These are phyloP conservation scores for Alcedo quadribrachys DNA, from an alignment of 2,797 vertebrate species.

Conservation along the genomic window DNA sequence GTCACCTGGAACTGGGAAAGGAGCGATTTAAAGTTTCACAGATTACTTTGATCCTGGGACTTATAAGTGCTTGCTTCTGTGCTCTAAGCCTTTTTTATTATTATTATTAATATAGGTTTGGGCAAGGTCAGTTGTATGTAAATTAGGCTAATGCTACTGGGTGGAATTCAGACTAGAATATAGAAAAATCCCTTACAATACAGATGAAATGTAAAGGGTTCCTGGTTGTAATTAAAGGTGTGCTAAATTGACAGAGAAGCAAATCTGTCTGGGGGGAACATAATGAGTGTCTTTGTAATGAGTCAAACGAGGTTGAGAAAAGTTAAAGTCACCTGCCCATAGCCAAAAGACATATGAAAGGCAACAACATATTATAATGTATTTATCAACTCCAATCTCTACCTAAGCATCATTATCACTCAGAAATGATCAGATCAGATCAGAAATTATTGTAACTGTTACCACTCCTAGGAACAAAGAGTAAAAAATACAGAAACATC, in stretches of 20 bases:
- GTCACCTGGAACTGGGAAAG: not conserved
- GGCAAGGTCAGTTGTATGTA: slow-evolving; percentile 20
- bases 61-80: not conserved
- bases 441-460: not conserved
- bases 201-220: slow-evolving; percentile 30
- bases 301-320: not conserved
- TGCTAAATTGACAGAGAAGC: not conserved
- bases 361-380: not conserved
- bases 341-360: not conserved
- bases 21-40: not conserved
- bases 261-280: slow-evolving; percentile 46
- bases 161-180: slow-evolving; percentile 21
- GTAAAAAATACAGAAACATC: not conserved
- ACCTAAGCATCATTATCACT: not conserved
- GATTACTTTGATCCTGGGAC: slow-evolving; percentile 7
- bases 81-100: not conserved
- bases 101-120: not conserved
- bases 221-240: slow-evolving; percentile 34
- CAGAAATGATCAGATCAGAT: not conserved
- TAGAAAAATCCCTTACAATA: slow-evolving; percentile 8
- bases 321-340: not conserved
- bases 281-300: not conserved
- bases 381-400: not conserved
- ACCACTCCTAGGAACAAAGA: not conserved
- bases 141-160: slow-evolving; percentile 22